Conservation (phyloP, 2,797 vertebrate genomes). For the Halcyon smyrnensis region DNA sequence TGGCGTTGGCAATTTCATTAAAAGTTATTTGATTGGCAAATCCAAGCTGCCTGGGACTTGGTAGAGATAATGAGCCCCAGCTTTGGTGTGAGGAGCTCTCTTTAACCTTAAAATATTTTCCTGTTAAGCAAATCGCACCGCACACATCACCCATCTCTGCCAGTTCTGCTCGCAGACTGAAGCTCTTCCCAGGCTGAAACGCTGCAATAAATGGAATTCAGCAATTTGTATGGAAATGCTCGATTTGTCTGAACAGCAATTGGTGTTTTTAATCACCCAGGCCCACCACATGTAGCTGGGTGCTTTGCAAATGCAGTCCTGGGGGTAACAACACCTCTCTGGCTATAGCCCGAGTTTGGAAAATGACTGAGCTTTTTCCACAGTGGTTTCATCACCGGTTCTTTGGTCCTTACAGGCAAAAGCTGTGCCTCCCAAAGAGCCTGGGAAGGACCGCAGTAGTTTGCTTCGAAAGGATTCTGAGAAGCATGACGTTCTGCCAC, state of each 20-base stretch:
- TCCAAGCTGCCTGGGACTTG: neutral
- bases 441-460: neutral
- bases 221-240: neutral
- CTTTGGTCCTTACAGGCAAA: neutral
- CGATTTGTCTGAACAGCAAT: neutral
- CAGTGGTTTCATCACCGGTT: rapidly evolving
- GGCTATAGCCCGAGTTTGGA: neutral
- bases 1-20: slow-evolving; percentile 7
- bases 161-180: neutral
- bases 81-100: slow-evolving; percentile 33
- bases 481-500: slow-evolving; percentile 47
- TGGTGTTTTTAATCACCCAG: neutral
- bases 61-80: slow-evolving; percentile 39
- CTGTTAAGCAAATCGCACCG: slow-evolving; percentile 6
- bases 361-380: neutral
- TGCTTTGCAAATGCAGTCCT: neutral
- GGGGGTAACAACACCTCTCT: neutral
- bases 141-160: neutral
- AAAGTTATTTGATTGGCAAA: slow-evolving; percentile 68
- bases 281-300: neutral
- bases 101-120: slow-evolving; percentile 12
- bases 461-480: slow-evolving; percentile 45
- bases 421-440: neutral
- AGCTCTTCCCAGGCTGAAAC: neutral
- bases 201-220: neutral